phyloP scores from a whole-genome alignment of 2,888 invertebrate species.

The Diaprepes abbreviatus region DNA sequence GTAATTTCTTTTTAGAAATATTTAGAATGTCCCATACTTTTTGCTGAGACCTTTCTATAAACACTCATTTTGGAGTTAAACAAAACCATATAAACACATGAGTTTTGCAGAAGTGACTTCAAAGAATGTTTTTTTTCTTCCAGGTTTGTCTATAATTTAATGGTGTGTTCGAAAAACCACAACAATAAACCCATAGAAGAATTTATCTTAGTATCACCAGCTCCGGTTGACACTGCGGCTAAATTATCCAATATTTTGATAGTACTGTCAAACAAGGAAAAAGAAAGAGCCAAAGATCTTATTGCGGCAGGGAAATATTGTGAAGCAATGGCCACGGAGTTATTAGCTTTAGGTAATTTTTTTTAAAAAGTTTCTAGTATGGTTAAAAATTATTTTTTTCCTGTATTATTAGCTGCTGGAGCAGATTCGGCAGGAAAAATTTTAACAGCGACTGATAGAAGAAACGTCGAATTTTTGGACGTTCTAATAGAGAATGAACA shows the following conservation, averaged over 20 bases:
- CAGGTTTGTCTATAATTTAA: slow-evolving; percentile 94
- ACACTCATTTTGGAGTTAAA: no score
- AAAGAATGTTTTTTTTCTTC: no score
- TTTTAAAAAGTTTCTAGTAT: neutral
- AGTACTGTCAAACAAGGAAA: slow-evolving; percentile 92
- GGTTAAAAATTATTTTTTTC: neutral
- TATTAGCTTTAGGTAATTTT: slow-evolving; percentile 78
- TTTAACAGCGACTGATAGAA: slow-evolving; percentile 93
- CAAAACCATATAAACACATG: no score
- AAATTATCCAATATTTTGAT: slow-evolving; percentile 95
- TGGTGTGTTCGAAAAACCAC: slow-evolving; percentile 97
- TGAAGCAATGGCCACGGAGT: slow-evolving; percentile 97
- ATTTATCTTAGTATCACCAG: slow-evolving; percentile 98
- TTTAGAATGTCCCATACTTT: no score
- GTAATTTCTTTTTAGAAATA: no score
- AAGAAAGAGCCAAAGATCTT: slow-evolving; percentile 97
- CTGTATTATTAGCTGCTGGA: slow-evolving; percentile 88
- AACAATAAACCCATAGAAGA: slow-evolving; percentile 97
- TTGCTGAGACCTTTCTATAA: no score
- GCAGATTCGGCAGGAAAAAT: slow-evolving; percentile 95
- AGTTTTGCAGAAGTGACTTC: no score
- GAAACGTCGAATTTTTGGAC: slow-evolving; percentile 95
- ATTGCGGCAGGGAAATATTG: slow-evolving; percentile 96
- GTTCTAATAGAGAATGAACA: slow-evolving; percentile 99
- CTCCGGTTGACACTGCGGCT: slow-evolving; percentile 98